A percentile compares a stretch with the other conserved stretches of the same genome.
Conservation (phyloP, 2,888 invertebrate species). For the Drosophila planitibia region DNA sequence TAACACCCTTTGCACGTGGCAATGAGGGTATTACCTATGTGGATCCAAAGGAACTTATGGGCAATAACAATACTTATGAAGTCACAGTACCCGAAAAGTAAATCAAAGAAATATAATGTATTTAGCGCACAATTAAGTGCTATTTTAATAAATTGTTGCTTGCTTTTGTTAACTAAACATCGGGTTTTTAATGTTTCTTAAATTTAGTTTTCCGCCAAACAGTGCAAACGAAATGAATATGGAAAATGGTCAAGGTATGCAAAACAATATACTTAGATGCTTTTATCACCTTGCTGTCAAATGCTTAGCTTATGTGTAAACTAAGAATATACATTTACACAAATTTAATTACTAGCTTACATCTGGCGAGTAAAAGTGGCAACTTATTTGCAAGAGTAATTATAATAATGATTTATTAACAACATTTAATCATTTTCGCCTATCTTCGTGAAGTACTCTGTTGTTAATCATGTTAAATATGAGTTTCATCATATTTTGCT, state of each 20-base stretch:
- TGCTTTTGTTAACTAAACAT: conserved; percentile 23
- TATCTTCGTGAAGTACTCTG: not conserved
- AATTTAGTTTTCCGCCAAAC: not conserved
- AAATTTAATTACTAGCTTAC: not conserved
- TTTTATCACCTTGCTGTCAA: not conserved
- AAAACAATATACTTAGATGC: not conserved
- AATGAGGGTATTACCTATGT: conserved; percentile 75
- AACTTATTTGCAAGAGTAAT: not conserved
- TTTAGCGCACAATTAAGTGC: conserved; percentile 1
- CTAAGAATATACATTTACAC: not conserved
- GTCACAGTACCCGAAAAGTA: conserved; percentile 26
- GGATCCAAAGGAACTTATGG: conserved; percentile 74
- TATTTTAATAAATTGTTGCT: conserved; percentile 11
- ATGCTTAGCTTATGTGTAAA: not conserved
- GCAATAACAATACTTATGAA: conserved; percentile 61
- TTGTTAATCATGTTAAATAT: not conserved
- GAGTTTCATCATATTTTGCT: not conserved
- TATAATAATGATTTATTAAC: not conserved
- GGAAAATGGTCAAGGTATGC: not conserved
- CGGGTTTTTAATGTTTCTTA: not conserved
- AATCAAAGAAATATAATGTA: conserved; percentile 23
- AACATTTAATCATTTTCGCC: not conserved
- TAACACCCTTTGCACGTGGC: conserved; percentile 82
- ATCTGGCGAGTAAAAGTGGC: not conserved
- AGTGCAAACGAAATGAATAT: not conserved